These are phyloP conservation scores for Phocoena phocoena DNA, from an alignment of 2,113 vertebrate genomes.

Conservation along the genomic window DNA sequence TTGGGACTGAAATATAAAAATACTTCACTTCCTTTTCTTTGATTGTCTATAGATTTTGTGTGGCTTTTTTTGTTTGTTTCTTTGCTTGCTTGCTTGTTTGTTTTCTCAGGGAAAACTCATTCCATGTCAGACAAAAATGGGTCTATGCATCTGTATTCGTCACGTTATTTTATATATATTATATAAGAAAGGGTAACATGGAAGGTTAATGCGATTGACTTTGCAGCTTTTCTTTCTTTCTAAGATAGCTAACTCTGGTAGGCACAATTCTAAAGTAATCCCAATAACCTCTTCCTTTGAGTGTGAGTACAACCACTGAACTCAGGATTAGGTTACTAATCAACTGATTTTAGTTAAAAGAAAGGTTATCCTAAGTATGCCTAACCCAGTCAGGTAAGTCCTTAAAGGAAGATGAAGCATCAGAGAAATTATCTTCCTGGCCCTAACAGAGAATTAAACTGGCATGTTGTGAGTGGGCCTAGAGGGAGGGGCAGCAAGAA, in stretches of 20 bases:
- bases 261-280: background rate
- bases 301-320: background rate
- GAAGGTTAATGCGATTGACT: background rate
- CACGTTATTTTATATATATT: background rate
- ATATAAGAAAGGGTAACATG: background rate
- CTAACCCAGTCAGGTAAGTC: background rate
- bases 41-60: background rate
- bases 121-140: background rate
- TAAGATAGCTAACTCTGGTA: background rate
- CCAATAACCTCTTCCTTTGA: background rate
- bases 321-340: background rate
- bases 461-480: background rate
- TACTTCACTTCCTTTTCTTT: background rate
- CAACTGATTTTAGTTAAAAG: background rate
- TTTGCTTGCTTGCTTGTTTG: background rate
- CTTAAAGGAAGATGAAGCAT: background rate
- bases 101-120: background rate
- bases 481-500: background rate
- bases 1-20: background rate
- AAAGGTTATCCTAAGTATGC: background rate
- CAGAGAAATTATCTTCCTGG: background rate
- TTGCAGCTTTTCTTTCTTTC: background rate
- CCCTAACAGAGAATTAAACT: background rate
- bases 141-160: background rate
- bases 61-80: background rate